Conservation (phyloP, 2,113 vertebrate species). For the Cercocebus atys region DNA sequence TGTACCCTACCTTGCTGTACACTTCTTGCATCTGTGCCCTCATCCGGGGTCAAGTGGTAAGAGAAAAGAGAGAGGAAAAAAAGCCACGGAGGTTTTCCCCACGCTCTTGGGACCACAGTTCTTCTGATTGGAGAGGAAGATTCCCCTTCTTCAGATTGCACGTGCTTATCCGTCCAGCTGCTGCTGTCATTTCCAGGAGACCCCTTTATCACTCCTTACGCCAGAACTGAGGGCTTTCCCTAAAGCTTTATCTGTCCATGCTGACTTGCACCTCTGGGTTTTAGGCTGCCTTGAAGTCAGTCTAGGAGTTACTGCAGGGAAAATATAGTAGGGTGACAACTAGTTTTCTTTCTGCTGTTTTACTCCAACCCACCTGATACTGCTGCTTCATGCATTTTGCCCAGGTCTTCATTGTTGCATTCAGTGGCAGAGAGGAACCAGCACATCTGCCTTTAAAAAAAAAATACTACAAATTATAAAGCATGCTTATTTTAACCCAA, state of each 20-base stretch:
- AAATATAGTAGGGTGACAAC: not conserved
- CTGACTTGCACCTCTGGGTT: not conserved
- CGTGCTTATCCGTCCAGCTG: not conserved
- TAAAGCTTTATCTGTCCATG: not conserved
- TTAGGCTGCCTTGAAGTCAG: not conserved
- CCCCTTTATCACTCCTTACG: too few relatives aligned
- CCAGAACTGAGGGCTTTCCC: not conserved
- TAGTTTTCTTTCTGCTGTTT: not conserved
- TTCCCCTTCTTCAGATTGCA: not conserved
- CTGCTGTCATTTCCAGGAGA: not conserved
- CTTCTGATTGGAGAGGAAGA: not conserved
- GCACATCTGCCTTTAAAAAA: not conserved
- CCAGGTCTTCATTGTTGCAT: not conserved
- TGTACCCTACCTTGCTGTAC: not conserved
- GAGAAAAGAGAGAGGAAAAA: not conserved
- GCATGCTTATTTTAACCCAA: not conserved
- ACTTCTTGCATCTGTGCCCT: not conserved
- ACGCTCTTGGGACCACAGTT: not conserved
- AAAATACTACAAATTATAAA: not conserved
- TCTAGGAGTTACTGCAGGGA: not conserved
- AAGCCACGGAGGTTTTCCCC: not conserved
- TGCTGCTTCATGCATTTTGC: not conserved
- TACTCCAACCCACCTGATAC: not conserved
- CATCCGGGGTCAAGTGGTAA: not conserved
- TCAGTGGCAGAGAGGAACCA: not conserved